Evolutionary conservation across 2,113 vertebrate genomes (phyloP), one percentile per base, ranked within the genome.

Genomic region (Tonatia bakeri): DNA sequence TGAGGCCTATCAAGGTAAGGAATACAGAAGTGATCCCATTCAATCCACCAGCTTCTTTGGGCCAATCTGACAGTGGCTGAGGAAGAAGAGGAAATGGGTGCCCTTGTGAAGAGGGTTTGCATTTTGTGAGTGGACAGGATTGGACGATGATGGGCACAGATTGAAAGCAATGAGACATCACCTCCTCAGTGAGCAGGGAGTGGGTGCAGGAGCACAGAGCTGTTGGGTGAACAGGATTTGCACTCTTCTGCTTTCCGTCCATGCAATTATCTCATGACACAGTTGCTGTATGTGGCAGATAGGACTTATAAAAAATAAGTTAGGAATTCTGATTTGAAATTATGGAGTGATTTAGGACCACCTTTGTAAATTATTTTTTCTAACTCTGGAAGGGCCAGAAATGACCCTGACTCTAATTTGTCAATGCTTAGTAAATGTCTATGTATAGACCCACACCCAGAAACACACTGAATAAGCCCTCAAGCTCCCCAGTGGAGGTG

Each of bases 211-310:
- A 76, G 81, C 70, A 65, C 82, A 52, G 77, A 80, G 56, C 73
- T 36, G 14, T 75, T 40, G 69, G 70, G 77, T 36, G 56, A 65
- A 93, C 80, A 73, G 67, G 72, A 65, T 52, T 80, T 45, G 10
- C 28, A 4, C 75, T 40, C 16, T 69, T 85, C 47, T 81, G 70
- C 83, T 84, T 72, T 56, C 19, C 45, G 28, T 80, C 67, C 43
- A 87, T 56, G 14, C 61, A 50, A 52, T 90, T 90, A 75, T 69
- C 93, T 95, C 70, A 67, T 93, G 87, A 69, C 72, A 77, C 81
- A n/a, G 52, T 84, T 88, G 72, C 88, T 83, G 22, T 17, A 19
- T 20, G 5, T 72, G 61, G n/a, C 61, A 84, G 80, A 86, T 52
- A 4, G n/a, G 61, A 80, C 65, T 91, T 72, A 72, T 28, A 28